A percentile compares a stretch with the other conserved stretches of the same genome.
These are phyloP conservation scores for Dasyprocta punctata DNA, from an alignment of 2,113 vertebrate genomes.

Conservation along the genomic window DNA sequence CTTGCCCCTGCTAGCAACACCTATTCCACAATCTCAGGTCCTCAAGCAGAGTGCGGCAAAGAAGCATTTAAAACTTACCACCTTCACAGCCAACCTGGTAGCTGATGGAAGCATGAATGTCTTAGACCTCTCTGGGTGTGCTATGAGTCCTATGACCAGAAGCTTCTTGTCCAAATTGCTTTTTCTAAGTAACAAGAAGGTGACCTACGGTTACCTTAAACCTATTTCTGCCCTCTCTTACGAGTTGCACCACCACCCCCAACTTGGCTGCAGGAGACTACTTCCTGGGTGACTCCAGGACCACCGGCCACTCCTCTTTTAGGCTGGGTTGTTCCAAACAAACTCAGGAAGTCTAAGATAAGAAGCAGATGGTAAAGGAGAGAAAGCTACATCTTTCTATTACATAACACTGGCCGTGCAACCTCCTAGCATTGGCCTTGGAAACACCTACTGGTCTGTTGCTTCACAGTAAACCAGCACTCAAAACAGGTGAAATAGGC, in stretches of 20 bases:
- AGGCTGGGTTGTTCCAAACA: background rate
- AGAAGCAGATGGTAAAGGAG: constrained; percentile 53
- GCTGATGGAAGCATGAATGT: background rate
- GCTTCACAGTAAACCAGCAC: background rate
- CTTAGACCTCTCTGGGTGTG: background rate
- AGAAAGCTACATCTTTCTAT: background rate
- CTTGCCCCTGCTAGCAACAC: too few relatives aligned
- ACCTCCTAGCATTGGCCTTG: background rate
- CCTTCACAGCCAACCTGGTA: background rate
- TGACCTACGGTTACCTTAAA: background rate
- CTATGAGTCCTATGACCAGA: background rate
- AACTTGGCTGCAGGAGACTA: background rate
- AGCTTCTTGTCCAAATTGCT: background rate
- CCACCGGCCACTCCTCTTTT: background rate
- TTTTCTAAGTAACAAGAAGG: background rate
- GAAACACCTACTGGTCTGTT: background rate
- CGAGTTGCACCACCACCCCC: background rate
- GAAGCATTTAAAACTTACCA: background rate
- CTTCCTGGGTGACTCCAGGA: background rate
- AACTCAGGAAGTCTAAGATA: constrained; percentile 51
- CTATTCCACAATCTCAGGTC: background rate
- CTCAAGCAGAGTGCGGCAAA: background rate
- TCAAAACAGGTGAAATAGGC: background rate
- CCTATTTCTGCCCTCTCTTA: background rate
- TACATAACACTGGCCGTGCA: constrained; percentile 45